These are phyloP conservation scores for Glandiceps talaboti DNA, from an alignment of 53 echinoderm and acorn worm genomes.

Conservation along the genomic window DNA sequence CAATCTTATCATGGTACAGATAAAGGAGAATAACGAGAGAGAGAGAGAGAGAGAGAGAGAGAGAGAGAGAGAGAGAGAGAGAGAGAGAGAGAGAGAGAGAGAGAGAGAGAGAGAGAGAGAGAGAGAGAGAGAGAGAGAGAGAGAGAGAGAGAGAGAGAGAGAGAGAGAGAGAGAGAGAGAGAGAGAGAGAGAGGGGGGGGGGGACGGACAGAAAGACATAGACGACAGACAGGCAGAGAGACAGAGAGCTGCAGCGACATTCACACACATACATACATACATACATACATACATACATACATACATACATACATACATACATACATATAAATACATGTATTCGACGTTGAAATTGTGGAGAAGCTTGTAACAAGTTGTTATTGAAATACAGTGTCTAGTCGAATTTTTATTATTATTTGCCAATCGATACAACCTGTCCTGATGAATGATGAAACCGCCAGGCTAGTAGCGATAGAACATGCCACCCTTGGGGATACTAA, in stretches of 20 bases:
- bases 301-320: not conserved
- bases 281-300: conserved; percentile 14
- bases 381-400: too few relatives aligned
- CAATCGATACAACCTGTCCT: too few relatives aligned
- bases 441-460: too few relatives aligned
- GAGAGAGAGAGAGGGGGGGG: not conserved
- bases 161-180: conserved; percentile 1
- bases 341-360: too few relatives aligned
- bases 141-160: not conserved
- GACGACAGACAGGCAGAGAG: not conserved
- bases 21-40: not conserved
- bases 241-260: not conserved
- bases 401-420: too few relatives aligned
- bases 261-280: conserved; percentile 4
- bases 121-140: not conserved
- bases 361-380: too few relatives aligned
- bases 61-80: conserved; percentile 1
- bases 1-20: too few relatives aligned
- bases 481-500: too few relatives aligned
- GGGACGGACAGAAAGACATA: not conserved
- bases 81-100: conserved; percentile 1
- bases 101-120: not conserved
- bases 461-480: too few relatives aligned
- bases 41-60: not conserved
- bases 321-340: not conserved